Evolutionary conservation across 2,113 vertebrate species (phyloP), one percentile per base, ranked within the genome.

Genomic region (Cairina moschata): DNA sequence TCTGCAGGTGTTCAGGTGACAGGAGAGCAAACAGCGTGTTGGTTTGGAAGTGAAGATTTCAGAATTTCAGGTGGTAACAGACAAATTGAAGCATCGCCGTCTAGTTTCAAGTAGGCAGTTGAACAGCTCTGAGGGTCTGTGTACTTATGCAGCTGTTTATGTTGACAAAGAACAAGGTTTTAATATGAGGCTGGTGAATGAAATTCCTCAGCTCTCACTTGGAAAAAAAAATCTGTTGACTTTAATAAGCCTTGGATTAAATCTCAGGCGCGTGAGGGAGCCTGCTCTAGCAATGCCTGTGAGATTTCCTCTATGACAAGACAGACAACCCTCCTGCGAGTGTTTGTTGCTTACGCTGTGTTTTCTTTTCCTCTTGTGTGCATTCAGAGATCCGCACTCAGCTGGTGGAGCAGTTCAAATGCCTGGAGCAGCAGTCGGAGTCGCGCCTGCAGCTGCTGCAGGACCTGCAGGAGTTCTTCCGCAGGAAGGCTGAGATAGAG

Each of bases 381-480:
- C 62, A 32, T 22, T 12, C 98, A 99, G 99, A 99, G 87, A 99
- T 99, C 98, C 99, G 99, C 28, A 99, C 98, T 25, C 99, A 99
- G 98, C 98, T 99, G 98, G 99, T 98, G 83, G 99, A 99, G 97
- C 99, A 99, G 98, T 99, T 99, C 97, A 99, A 99, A 98, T 99
- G 99, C 89, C 96, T 99, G 98, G 99, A 99, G 97, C 99, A 99
- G 96, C 99, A 99, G 95, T 99, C 99, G 0, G 99, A 99, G 96
- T 99, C 99, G 2, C 98, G 99, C 11, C 98, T 99, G 97, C 99
- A 99, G 96, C 98, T 99, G 97, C 98, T 99, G 79, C 99, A 99
- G 97, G 99, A 99, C 97, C 98, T 99, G 95, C 99, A 99, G 98
- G 99, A 99, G 94, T 99, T 99, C 97, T 99, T 99, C 96, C 99